Percentiles rank a stretch among this genome's conserved stretches.
These are phyloP conservation scores for Automeris io DNA, from an alignment of 2,888 invertebrate genomes.

Conservation along the genomic window DNA sequence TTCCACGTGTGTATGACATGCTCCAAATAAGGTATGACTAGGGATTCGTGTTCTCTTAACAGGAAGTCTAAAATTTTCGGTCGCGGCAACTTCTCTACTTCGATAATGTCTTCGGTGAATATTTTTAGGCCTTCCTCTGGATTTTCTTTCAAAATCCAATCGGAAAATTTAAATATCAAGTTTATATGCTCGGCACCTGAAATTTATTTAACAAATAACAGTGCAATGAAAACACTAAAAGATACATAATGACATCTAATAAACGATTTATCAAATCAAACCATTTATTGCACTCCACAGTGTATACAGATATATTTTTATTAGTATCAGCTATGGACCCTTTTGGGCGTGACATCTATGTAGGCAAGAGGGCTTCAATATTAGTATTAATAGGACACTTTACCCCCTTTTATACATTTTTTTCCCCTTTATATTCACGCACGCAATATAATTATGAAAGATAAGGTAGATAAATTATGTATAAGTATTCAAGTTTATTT, in stretches of 20 bases:
- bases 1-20: conserved; percentile 95
- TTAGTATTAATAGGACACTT: no score
- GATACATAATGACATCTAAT: not conserved
- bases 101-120: conserved; percentile 91
- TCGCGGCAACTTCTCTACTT: conserved; percentile 93
- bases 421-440: no score
- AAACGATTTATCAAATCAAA: no score
- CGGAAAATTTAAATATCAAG: conserved; percentile 94
- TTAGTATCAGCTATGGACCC: no score
- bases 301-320: no score
- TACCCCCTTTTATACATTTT: no score
- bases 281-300: no score
- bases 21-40: conserved; percentile 95
- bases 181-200: conserved; percentile 86
- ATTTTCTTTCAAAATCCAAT: conserved; percentile 91
- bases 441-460: no score
- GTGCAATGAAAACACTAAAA: not conserved
- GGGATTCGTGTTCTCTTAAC: conserved; percentile 84
- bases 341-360: no score
- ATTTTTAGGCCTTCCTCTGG: conserved; percentile 93
- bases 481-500: conserved; percentile 14
- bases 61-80: conserved; percentile 93
- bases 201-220: no score
- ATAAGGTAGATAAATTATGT: not conserved
- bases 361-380: no score